A percentile compares a stretch with the other conserved stretches of the same genome.
Conservation (phyloP, 2,113 vertebrate genomes). For the Gadus chalcogrammus region DNA sequence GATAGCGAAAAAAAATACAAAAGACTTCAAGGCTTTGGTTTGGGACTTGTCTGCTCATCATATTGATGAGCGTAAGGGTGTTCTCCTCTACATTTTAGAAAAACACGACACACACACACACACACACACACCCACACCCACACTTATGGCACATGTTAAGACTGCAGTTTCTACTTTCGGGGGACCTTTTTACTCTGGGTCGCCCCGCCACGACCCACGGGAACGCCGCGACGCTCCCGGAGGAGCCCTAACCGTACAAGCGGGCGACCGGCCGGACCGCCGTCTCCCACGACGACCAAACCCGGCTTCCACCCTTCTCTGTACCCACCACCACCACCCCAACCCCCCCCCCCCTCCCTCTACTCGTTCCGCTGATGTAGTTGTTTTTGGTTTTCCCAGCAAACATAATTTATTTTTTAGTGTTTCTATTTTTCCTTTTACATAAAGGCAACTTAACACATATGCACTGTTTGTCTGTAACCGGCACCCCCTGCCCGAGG, state of each 20-base stretch:
- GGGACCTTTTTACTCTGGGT: slow-evolving; percentile 81
- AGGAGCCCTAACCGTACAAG: slow-evolving; percentile 42
- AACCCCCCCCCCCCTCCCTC: no score
- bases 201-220: slow-evolving; percentile 61
- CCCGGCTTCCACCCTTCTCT: slow-evolving; percentile 14
- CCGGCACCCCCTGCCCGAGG: slow-evolving; percentile 56
- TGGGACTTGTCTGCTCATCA: slow-evolving; percentile 96
- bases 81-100: slow-evolving; percentile 79
- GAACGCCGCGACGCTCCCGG: slow-evolving; percentile 53
- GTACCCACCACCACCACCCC: slow-evolving; percentile 3
- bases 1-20: slow-evolving; percentile 78
- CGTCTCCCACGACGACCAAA: slow-evolving; percentile 34
- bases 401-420: slow-evolving; percentile 68
- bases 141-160: slow-evolving; percentile 84
- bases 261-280: slow-evolving; percentile 51
- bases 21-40: slow-evolving; percentile 89
- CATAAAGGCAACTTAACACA: slow-evolving; percentile 51
- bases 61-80: slow-evolving; percentile 94
- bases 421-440: slow-evolving; percentile 37
- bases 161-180: slow-evolving; percentile 80
- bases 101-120: no score
- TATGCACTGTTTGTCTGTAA: slow-evolving; percentile 66
- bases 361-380: no score
- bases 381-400: slow-evolving; percentile 42
- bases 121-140: no score